A percentile compares a stretch with the other conserved stretches of the same genome.
phyloP scores from a whole-genome alignment of 2,113 vertebrate species.

The Campylorhamphus procurvoides region DNA sequence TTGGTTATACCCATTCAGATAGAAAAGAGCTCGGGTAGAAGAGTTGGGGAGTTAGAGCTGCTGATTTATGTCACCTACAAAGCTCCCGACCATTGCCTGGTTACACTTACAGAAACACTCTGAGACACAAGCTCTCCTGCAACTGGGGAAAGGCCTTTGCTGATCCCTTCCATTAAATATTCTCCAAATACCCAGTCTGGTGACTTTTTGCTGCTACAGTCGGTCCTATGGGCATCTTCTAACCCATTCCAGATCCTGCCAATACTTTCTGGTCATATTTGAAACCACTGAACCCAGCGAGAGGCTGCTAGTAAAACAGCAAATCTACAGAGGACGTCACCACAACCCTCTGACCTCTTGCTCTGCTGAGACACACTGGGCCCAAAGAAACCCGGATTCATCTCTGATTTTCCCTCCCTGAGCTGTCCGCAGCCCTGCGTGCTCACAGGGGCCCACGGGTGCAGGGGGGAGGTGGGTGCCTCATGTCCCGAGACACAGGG shows the following conservation, averaged over 20 bases:
- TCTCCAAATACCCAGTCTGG: background rate
- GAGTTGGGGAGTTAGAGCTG: background rate
- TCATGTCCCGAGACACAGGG: fast-evolving
- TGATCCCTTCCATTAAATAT: background rate
- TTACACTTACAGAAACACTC: background rate
- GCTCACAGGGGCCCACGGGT: fast-evolving
- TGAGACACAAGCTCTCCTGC: background rate
- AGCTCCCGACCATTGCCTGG: background rate
- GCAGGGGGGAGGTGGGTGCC: fast-evolving
- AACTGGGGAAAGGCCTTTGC: background rate
- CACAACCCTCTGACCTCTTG: background rate
- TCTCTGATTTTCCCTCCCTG: background rate
- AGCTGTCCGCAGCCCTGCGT: fast-evolving
- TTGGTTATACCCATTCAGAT: background rate
- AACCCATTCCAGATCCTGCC: background rate
- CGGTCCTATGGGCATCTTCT: background rate
- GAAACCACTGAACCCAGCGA: background rate
- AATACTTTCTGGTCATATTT: background rate
- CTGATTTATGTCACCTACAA: background rate
- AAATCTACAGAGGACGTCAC: background rate
- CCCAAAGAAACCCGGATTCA: background rate
- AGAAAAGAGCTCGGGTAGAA: background rate
- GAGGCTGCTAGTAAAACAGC: background rate
- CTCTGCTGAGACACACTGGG: background rate
- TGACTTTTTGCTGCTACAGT: background rate